Percentiles rank a stretch among this genome's conserved stretches.
These are phyloP conservation scores for Gopherus evgoodei DNA, from an alignment of 2,113 vertebrate species.

Conservation along the genomic window DNA sequence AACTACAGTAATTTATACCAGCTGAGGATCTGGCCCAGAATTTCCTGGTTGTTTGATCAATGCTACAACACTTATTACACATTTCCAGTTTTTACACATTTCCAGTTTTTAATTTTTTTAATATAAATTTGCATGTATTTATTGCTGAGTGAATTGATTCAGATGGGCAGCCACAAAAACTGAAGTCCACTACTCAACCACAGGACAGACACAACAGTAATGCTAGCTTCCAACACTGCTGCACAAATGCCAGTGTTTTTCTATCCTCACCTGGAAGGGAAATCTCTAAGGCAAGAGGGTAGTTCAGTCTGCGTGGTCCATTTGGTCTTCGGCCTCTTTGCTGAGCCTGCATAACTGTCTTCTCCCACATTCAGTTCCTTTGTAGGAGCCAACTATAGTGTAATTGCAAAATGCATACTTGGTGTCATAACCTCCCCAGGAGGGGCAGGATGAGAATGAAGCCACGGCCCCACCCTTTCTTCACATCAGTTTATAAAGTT, in stretches of 20 bases:
- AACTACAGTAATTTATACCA: background rate
- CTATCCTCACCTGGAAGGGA: background rate
- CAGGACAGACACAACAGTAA: background rate
- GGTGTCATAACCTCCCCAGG: background rate
- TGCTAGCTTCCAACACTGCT: background rate
- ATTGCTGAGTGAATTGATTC: slow-evolving; percentile 18
- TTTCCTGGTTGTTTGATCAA: background rate
- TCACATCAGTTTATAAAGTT: background rate
- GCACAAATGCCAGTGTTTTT: background rate
- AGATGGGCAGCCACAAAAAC: slow-evolving; percentile 7
- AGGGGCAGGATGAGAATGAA: background rate
- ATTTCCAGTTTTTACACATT: slow-evolving; percentile 24
- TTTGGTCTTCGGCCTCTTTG: background rate
- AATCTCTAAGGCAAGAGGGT: background rate
- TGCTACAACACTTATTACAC: background rate
- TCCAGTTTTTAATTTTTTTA: slow-evolving; percentile 48
- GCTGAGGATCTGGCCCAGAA: slow-evolving; percentile 11
- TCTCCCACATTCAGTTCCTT: rapidly evolving
- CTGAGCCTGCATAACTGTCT: background rate
- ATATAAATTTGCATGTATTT: slow-evolving; percentile 43
- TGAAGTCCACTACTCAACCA: background rate
- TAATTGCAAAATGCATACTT: background rate
- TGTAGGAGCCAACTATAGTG: background rate
- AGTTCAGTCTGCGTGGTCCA: background rate
- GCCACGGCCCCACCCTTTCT: rapidly evolving